Base-by-base conservation (phyloP, 1,140 invertebrate species). In the Pseudoatta argentina region DNA sequence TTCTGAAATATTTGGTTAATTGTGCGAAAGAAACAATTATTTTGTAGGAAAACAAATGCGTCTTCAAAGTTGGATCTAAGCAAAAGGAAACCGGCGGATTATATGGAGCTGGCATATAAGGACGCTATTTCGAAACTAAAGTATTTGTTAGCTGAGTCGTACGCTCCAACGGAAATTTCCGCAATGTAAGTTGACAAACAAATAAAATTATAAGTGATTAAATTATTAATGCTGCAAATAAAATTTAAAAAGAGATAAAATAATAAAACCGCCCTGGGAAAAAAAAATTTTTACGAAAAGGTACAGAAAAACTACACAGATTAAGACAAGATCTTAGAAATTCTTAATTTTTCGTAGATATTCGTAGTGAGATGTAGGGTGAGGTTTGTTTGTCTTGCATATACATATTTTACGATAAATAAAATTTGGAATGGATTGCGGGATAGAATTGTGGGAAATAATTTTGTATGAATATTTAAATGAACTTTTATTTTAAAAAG, bases 111-210 rank as follows among this genome's bases (percentile, higher is more conserved):
- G 76, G 97, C 97, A 3, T 98, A 98, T 90, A 96, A 97, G 88
- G 97, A 98, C 94, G 98, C 98, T 3, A 97, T 98, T 1, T 96
- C 97, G 0, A 97, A 97, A 78, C 92, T 98, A 12, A 97, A 97
- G 92, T 97, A 97, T 93, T 96, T 98, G 86, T 93, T 98, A 76
- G 96, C 97, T 3, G 97, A 98, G 87, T 97, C 97, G 78, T 98
- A 97, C 90, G 95, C 96, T n/a, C 96, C 97, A 71, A 93, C 94
- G 94, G 94, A 73, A 90, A 91, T 90, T 90, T 94, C 91, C 67
- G 93, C 91, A 92, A 63, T 12, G 79, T 85, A 8, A 85, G 73
- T 66, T 66, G 4, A 44, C 3, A 14, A 83, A 24, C 7, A 69
- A 27, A n/a, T 55, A 55, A 55, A 44, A 8, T n/a, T n/a, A 21